Base-by-base conservation (phyloP, 2,888 invertebrate species). In the Drosophila histrio region DNA sequence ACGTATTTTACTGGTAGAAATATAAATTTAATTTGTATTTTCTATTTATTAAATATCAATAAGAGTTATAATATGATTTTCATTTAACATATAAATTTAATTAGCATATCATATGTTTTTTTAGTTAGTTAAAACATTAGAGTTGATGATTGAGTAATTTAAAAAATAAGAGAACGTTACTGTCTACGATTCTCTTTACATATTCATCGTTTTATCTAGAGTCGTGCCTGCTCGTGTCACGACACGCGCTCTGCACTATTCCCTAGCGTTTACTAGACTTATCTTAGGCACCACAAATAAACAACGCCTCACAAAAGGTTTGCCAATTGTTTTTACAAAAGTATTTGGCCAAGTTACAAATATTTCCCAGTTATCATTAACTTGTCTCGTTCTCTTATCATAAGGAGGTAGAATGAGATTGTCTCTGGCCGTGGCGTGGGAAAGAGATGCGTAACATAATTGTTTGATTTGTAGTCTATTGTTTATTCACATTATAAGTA, bases 381-480 rank as follows among this genome's bases (percentile, higher is more conserved):
- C 32, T 44, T 39, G 43, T 30, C 8, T 21, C n/a, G 7, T 9
- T 17, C 0, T 41, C 54, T 76, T 71, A 76, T 64, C 65, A 50
- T 8, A 11, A 9, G 17, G 3, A 28, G 15, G 15, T 34, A 24
- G 11, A 41, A 8, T 22, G 21, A n/a, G 13, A n/a, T 41, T 22
- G 41, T 22, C 5, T 4, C 5, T 4, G 39, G 21, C 17, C 24
- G 2, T 36, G 17, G 43, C 47, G 66, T 70, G 67, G 67, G 53
- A 72, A 72, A 41, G 9, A 15, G 13, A 13, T 50, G 11, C n/a
- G n/a, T n/a, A 36, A 11, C n/a, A 36, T 49, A 34, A 17, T 34
- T 50, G 30, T 32, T 52, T 32, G 21, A 50, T 52, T 54, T 47
- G 1, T 52, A 28, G 26, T n/a, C 50, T 38, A 24, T 22, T 21